phyloP scores from a whole-genome alignment of 2,888 invertebrate genomes.

The Dolomedes plantarius region DNA sequence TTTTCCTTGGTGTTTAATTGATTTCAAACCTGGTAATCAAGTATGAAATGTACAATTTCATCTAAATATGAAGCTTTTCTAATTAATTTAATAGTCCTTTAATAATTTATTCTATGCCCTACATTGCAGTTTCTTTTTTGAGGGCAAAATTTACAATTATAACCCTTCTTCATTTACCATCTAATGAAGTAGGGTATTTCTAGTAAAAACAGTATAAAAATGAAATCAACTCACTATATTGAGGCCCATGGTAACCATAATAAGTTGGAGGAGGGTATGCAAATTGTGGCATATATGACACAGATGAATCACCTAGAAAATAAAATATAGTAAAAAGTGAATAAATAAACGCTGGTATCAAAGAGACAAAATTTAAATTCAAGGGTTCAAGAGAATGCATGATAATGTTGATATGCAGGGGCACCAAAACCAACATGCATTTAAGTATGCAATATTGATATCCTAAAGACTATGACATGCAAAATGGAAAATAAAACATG shows the following conservation, averaged over 20 bases:
- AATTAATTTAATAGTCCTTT: too few relatives aligned
- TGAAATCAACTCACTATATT: slow-evolving; percentile 45
- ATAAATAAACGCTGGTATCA: not conserved
- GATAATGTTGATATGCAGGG: slow-evolving; percentile 70
- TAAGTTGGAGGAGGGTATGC: slow-evolving; percentile 60
- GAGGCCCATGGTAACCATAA: slow-evolving; percentile 60
- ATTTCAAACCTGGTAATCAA: too few relatives aligned
- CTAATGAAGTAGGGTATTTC: too few relatives aligned
- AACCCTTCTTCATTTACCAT: too few relatives aligned
- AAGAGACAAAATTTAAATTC: not conserved
- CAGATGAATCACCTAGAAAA: slow-evolving; percentile 55
- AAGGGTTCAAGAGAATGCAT: slow-evolving; percentile 36
- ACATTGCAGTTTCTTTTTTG: too few relatives aligned
- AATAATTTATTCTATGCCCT: too few relatives aligned
- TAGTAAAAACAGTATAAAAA: too few relatives aligned
- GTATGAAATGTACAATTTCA: too few relatives aligned
- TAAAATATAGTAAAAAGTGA: slow-evolving; percentile 3
- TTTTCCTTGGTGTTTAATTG: too few relatives aligned
- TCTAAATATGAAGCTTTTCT: too few relatives aligned
- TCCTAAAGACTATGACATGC: slow-evolving; percentile 15
- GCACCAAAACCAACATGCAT: slow-evolving; percentile 57
- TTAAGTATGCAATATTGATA: not conserved
- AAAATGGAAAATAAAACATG: slow-evolving; percentile 29
- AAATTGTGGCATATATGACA: slow-evolving; percentile 59
- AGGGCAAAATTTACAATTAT: too few relatives aligned